Percentiles rank a stretch among this genome's conserved stretches.
phyloP scores from a whole-genome alignment of 2,113 vertebrate species.

The Nematolebias whitei region DNA sequence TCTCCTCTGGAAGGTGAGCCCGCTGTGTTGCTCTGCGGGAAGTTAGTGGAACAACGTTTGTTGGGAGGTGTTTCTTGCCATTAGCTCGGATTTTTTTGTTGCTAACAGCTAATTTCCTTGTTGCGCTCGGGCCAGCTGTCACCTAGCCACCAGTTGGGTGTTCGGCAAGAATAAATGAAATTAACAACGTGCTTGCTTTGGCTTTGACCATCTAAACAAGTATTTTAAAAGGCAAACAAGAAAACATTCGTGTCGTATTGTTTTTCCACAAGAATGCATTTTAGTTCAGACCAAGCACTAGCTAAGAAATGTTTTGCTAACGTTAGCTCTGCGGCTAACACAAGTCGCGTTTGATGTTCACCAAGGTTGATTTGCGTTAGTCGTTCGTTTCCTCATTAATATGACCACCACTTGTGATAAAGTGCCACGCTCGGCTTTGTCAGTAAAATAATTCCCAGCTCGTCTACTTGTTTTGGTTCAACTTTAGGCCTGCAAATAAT shows the following conservation, averaged over 20 bases:
- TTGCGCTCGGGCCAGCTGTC: constrained; percentile 67
- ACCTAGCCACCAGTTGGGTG: constrained; percentile 38
- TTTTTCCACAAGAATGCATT: background rate
- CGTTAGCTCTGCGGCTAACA: constrained; percentile 46
- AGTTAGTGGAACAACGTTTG: constrained; percentile 26
- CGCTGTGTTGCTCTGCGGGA: constrained; percentile 30
- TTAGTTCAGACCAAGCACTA: background rate
- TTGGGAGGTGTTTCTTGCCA: constrained; percentile 3
- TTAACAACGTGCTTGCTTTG: background rate
- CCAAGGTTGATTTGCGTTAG: constrained; percentile 32
- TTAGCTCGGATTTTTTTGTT: constrained; percentile 53
- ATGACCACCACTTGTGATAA: constrained; percentile 10
- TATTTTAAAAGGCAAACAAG: background rate
- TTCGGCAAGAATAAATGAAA: constrained; percentile 18
- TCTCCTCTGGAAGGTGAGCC: constrained; percentile 58
- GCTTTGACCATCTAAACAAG: background rate
- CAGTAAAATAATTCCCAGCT: constrained; percentile 15
- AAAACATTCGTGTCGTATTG: background rate
- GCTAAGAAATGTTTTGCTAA: constrained; percentile 50
- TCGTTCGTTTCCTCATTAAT: constrained; percentile 45
- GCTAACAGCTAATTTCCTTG: constrained; percentile 77
- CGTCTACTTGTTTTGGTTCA: constrained; percentile 42
- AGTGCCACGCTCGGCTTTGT: constrained; percentile 35
- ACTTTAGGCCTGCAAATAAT: constrained; percentile 37
- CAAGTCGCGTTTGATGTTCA: constrained; percentile 11